Evolutionary conservation across 2,113 vertebrate species (phyloP).

Genomic region (Corythaixoides concolor): DNA sequence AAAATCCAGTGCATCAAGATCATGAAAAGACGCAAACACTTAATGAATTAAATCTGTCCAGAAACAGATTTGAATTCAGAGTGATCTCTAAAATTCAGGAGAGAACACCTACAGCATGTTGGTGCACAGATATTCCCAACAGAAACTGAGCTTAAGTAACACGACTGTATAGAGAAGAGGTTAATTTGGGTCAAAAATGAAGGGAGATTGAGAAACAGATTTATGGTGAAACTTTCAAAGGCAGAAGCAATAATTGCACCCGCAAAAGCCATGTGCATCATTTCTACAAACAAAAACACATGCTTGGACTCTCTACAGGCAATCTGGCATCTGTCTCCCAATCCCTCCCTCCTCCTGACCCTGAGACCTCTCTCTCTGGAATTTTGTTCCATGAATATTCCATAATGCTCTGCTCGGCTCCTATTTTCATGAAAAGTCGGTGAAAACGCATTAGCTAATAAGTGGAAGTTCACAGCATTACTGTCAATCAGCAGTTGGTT

Average conservation of each 20-base stretch:
- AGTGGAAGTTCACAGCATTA: constrained; percentile 59
- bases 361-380: constrained; percentile 59
- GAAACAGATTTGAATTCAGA: constrained; percentile 9
- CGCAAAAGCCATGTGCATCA: constrained; percentile 66
- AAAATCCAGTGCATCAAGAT: constrained; percentile 33
- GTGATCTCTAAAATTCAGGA: not conserved
- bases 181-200: constrained; percentile 65
- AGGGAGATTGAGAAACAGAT: constrained; percentile 60
- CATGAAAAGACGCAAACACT: constrained; percentile 25
- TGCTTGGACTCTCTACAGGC: constrained; percentile 67
- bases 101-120: not conserved
- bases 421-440: constrained; percentile 56
- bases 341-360: constrained; percentile 64
- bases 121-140: not conserved
- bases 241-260: constrained; percentile 60
- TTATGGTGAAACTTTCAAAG: constrained; percentile 68
- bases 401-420: constrained; percentile 13
- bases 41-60: constrained; percentile 24
- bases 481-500: constrained; percentile 60
- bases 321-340: constrained; percentile 63
- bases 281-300: constrained; percentile 68
- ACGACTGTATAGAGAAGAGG: constrained; percentile 9
- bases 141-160: not conserved
- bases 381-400: constrained; percentile 67
- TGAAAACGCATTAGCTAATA: constrained; percentile 39